A percentile compares a stretch with the other conserved stretches of the same genome.
Evolutionary conservation across 2,113 vertebrate genomes (phyloP).

Genomic region (Paralichthys olivaceus): DNA sequence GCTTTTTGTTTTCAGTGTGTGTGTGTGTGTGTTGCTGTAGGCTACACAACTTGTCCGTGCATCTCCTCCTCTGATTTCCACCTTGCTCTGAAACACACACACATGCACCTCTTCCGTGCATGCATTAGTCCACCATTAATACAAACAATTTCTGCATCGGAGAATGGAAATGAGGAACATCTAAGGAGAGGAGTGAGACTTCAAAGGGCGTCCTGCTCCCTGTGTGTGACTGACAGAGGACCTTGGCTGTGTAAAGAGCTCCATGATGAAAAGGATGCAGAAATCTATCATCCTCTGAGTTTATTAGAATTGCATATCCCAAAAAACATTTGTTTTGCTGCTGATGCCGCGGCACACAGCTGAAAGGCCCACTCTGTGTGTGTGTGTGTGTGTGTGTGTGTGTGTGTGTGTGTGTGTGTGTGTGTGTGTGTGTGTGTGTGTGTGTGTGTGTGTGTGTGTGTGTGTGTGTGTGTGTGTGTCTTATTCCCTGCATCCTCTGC

Average conservation of each 20-base stretch:
- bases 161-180: conserved; percentile 80
- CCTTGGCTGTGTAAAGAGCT: conserved; percentile 68
- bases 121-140: conserved; percentile 79
- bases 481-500: conserved; percentile 62
- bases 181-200: conserved; percentile 74
- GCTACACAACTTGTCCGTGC: conserved; percentile 46
- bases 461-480: background rate
- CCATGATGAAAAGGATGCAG: conserved; percentile 75
- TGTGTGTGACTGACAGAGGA: conserved; percentile 70
- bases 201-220: conserved; percentile 75
- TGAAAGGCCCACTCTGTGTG: conserved; percentile 42
- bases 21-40: conserved; percentile 15
- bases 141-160: conserved; percentile 75
- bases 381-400: background rate
- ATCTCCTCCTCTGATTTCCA: conserved; percentile 61
- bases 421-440: background rate
- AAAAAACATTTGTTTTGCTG: conserved; percentile 71
- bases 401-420: background rate
- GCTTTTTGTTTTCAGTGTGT: conserved; percentile 46
- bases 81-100: conserved; percentile 32
- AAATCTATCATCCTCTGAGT: conserved; percentile 69
- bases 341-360: conserved; percentile 38
- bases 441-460: background rate
- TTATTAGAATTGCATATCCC: conserved; percentile 78
- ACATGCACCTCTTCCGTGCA: conserved; percentile 41